phyloP scores from a whole-genome alignment of 2,888 invertebrate species.

The Exephanes ischioxanthus region DNA sequence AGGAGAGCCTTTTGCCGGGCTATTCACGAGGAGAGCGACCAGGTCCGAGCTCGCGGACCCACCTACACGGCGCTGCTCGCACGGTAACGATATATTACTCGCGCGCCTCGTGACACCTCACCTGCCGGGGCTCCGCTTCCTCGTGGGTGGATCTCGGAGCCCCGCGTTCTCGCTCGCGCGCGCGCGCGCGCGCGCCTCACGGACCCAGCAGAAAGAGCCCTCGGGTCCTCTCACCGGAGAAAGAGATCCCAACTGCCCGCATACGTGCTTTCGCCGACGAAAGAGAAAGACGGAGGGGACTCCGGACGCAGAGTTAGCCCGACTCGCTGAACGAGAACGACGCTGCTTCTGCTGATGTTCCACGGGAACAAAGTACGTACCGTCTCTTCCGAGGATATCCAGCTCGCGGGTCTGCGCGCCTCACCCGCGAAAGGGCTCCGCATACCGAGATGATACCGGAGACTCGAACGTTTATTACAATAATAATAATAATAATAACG shows the following conservation, averaged over 20 bases:
- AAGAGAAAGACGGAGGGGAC: slow-evolving; percentile 41
- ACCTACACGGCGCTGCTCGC: slow-evolving; percentile 77
- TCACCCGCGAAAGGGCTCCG: slow-evolving; percentile 38
- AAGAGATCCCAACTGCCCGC: slow-evolving; percentile 71
- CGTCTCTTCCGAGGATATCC: slow-evolving; percentile 30
- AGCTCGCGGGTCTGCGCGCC: slow-evolving; percentile 31
- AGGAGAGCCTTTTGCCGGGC: slow-evolving; percentile 46
- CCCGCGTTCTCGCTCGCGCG: slow-evolving; percentile 35
- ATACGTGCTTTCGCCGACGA: slow-evolving; percentile 21
- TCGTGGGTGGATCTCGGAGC: slow-evolving; percentile 83
- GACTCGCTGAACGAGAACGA: slow-evolving; percentile 20
- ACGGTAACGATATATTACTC: slow-evolving; percentile 83
- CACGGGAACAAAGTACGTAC: slow-evolving; percentile 42
- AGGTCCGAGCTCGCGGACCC: slow-evolving; percentile 72
- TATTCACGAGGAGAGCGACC: slow-evolving; percentile 48
- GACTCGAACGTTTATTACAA: slow-evolving; percentile 19
- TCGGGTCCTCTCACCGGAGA: slow-evolving; percentile 55
- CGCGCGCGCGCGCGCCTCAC: slow-evolving; percentile 51
- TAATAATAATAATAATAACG: slow-evolving; percentile 22
- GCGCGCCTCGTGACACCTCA: slow-evolving; percentile 84
- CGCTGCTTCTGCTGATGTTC: slow-evolving; percentile 37
- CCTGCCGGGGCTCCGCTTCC: slow-evolving; percentile 83
- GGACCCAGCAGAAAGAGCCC: slow-evolving; percentile 59
- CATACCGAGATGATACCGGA: slow-evolving; percentile 23
- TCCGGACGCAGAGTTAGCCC: slow-evolving; percentile 60